phyloP scores from a whole-genome alignment of 2,888 invertebrate species.

The Erebia palarica region DNA sequence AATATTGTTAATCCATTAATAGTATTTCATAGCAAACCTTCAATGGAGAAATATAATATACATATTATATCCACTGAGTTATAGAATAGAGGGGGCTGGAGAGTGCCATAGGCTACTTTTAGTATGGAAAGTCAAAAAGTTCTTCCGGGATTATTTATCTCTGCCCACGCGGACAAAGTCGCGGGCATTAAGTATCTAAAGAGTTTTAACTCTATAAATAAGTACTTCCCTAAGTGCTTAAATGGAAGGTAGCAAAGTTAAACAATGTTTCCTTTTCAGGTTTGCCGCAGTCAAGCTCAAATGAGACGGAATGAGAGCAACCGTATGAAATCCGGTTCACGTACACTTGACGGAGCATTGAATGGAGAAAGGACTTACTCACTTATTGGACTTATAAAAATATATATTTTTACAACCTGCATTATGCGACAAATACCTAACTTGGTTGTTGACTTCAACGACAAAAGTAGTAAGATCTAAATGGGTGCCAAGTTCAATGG shows the following conservation, averaged over 20 bases:
- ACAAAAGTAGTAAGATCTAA: too few species aligned
- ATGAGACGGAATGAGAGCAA: slow-evolving; percentile 34
- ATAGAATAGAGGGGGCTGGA: too few species aligned
- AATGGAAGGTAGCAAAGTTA: background rate
- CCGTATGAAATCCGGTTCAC: slow-evolving; percentile 34
- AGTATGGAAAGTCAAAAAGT: too few species aligned
- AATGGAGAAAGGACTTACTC: slow-evolving; percentile 29
- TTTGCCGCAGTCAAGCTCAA: slow-evolving; percentile 19
- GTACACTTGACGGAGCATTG: slow-evolving; percentile 33
- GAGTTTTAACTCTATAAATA: background rate
- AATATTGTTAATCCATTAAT: too few species aligned
- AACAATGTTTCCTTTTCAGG: slow-evolving; percentile 6
- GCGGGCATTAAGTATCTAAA: background rate
- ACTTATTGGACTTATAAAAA: slow-evolving; percentile 16
- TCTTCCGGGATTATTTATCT: too few species aligned
- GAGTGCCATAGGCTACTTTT: too few species aligned
- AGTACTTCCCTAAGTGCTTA: background rate
- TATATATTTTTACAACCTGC: slow-evolving; percentile 15
- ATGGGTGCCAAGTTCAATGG: too few species aligned
- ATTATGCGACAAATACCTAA: too few species aligned
- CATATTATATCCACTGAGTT: too few species aligned
- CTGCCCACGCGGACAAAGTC: background rate
- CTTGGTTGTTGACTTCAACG: too few species aligned
- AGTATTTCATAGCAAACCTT: too few species aligned
- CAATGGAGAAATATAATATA: too few species aligned